Conservation (phyloP, 2,888 invertebrate species). For the Nowickia ferox region DNA sequence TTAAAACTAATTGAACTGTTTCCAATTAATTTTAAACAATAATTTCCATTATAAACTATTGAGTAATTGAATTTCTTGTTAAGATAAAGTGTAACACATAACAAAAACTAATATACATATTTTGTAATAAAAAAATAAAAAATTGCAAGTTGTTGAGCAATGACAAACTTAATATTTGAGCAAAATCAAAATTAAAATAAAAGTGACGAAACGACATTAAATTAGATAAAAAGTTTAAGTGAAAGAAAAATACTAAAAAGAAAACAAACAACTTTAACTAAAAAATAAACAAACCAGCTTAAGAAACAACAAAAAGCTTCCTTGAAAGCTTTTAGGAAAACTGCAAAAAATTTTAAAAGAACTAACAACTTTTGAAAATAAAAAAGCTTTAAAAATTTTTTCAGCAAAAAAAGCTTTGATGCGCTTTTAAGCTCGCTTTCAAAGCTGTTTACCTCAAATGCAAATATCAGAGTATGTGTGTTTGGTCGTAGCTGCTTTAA, state of each 20-base stretch:
- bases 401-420: too few species aligned
- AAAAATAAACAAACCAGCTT: background rate
- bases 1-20: background rate
- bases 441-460: too few species aligned
- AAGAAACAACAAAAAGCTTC: background rate
- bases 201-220: background rate
- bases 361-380: too few species aligned
- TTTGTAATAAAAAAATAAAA: slow-evolving; percentile 6
- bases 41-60: slow-evolving; percentile 21
- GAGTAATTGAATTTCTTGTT: slow-evolving; percentile 6
- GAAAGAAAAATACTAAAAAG: background rate
- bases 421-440: too few species aligned
- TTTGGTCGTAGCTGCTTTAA: too few species aligned
- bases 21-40: too few species aligned
- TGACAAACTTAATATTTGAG: background rate
- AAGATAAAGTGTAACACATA: slow-evolving; percentile 1
- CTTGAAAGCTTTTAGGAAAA: too few species aligned
- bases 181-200: slow-evolving; percentile 7
- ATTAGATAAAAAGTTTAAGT: slow-evolving; percentile 6
- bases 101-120: slow-evolving; percentile 13
- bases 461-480: too few species aligned
- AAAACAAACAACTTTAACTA: background rate
- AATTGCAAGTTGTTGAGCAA: slow-evolving; percentile 8
- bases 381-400: too few species aligned
- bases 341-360: too few species aligned